phyloP scores from a whole-genome alignment of 1,140 invertebrate genomes.

The Drosophila cardini region DNA sequence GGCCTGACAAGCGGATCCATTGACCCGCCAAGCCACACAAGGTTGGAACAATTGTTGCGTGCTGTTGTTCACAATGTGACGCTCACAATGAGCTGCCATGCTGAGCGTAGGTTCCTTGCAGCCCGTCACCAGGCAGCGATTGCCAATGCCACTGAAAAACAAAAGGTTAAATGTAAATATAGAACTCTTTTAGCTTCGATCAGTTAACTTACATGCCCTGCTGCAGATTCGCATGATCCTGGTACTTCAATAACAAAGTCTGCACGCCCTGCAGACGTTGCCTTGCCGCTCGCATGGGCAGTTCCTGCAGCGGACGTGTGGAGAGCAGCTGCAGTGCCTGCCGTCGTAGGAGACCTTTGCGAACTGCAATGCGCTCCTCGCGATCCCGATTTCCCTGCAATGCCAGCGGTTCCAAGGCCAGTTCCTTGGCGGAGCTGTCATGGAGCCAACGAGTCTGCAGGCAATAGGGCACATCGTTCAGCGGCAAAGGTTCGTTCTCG shows the following conservation, averaged over 20 bases:
- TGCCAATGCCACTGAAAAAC: slow-evolving; percentile 53
- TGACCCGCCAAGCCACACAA: slow-evolving; percentile 94
- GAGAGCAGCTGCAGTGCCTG: slow-evolving; percentile 78
- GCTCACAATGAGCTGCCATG: slow-evolving; percentile 93
- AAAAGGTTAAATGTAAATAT: not conserved
- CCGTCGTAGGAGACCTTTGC: slow-evolving; percentile 62
- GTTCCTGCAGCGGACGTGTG: slow-evolving; percentile 63
- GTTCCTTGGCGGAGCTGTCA: slow-evolving; percentile 27
- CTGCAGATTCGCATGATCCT: slow-evolving; percentile 60
- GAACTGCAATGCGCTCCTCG: slow-evolving; percentile 75
- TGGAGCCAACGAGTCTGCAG: slow-evolving; percentile 73
- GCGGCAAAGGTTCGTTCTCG: slow-evolving; percentile 48
- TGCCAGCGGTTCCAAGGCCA: slow-evolving; percentile 18
- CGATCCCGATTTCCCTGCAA: slow-evolving; percentile 50
- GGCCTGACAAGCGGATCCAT: slow-evolving; percentile 94
- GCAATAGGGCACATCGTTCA: slow-evolving; percentile 68
- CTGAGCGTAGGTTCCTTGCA: slow-evolving; percentile 85
- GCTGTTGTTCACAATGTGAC: slow-evolving; percentile 94
- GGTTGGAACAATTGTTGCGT: slow-evolving; percentile 95
- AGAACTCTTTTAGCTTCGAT: not conserved
- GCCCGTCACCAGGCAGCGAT: slow-evolving; percentile 58
- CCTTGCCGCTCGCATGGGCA: slow-evolving; percentile 64
- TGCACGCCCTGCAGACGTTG: slow-evolving; percentile 71
- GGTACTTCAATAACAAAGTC: slow-evolving; percentile 70
- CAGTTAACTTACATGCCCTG: slow-evolving; percentile 64